phyloP scores from a whole-genome alignment of 2,888 invertebrate genomes.

The Mythimna impura region DNA sequence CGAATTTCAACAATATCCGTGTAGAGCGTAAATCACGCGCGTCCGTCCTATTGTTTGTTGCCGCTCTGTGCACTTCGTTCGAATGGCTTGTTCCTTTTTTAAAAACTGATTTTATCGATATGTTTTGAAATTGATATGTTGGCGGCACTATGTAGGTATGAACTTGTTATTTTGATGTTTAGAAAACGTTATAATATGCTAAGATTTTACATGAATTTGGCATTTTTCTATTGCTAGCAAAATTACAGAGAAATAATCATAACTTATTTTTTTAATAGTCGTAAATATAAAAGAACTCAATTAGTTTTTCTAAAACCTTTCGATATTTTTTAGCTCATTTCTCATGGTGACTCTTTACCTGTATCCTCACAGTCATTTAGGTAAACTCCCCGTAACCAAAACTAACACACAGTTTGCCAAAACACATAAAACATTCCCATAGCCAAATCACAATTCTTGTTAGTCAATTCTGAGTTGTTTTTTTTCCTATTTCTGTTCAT shows the following conservation, averaged over 20 bases:
- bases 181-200: neutral
- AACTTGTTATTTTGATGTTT: constrained; percentile 1
- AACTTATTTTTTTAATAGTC: no score
- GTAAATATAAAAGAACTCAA: no score
- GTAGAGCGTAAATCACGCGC: constrained; percentile 65
- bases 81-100: constrained; percentile 61
- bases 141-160: constrained; percentile 35
- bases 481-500: constrained; percentile 41
- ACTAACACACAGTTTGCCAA: constrained; percentile 17
- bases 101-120: constrained; percentile 64
- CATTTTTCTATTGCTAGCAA: no score
- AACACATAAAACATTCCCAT: constrained; percentile 40
- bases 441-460: constrained; percentile 49
- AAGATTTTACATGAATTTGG: no score
- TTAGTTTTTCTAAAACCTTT: no score
- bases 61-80: constrained; percentile 58
- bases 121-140: constrained; percentile 53
- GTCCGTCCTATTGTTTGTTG: constrained; percentile 69
- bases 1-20: constrained; percentile 68
- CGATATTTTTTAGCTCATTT: no score
- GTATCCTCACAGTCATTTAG: neutral
- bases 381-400: neutral
- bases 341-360: neutral
- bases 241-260: no score
- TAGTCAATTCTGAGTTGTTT: constrained; percentile 57